Base-by-base conservation (phyloP, 2,797 vertebrate genomes). In the Menidia menidia region DNA sequence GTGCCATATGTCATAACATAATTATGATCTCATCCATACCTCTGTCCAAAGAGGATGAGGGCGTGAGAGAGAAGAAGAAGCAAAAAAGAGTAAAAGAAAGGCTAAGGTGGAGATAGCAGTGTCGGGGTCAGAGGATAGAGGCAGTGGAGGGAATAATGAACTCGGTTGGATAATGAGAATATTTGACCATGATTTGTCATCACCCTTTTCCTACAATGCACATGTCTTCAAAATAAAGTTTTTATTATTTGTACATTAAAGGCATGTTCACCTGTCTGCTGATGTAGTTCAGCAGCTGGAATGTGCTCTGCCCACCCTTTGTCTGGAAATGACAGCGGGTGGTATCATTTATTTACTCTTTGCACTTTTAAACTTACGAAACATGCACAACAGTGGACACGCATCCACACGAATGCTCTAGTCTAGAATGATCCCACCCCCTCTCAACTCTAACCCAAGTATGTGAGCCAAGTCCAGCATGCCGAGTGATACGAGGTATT, bases 1-100 rank as follows among this genome's bases (percentile, higher is more conserved):
- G 90, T 88, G 68, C 86, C 87, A 91, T 91, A 87, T 92, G 92
- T 93, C 92, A 93, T 90, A 91, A 92, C 91, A 93, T 90, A 92
- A 93, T 93, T 93, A 93, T 92, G 91, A 92, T 90, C 88, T 91
- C 90, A 92, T 68, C 89, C 80, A 71, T 83, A 87, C 87, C 86
- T 89, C 83, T 80, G 88, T 88, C 89, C 90, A 92, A 88, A 90
- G 86, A 71, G 80, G 82, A 78, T 75, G 77, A 73, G 66, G 65
- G 73, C 81, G 68, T 52, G 73, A 69, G 55, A 64, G 64, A 54
- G 55, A 60, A 70, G 56, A 53, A 41, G 41, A 58, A 68, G 77
- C 51, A 67, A 67, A 61, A 58, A 56, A 33, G 71, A 81, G 74
- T 58, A 75, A 81, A 53, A 35, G 78, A 51, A 66, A 64, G 78